A percentile compares a stretch with the other conserved stretches of the same genome.
Evolutionary conservation across 2,888 invertebrate species (phyloP).

Genomic region (Leucoptera coffeella): DNA sequence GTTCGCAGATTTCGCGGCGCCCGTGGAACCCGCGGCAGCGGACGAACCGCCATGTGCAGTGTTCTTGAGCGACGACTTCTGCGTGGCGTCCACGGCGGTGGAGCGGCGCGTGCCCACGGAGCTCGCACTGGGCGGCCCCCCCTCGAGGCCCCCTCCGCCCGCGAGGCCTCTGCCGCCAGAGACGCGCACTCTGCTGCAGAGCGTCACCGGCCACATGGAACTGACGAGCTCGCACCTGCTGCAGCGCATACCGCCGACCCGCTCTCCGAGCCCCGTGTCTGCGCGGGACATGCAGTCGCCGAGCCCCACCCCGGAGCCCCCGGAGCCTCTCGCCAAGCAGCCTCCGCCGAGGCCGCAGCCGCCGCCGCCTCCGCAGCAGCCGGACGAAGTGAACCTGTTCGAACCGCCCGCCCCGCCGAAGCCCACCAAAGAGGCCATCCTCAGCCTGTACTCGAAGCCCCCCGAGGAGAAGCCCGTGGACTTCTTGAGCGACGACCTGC

Average conservation of each 20-base stretch:
- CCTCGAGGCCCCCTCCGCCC: slow-evolving; percentile 23
- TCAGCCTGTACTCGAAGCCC: slow-evolving; percentile 50
- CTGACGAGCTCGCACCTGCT: slow-evolving; percentile 79
- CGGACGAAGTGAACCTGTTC: slow-evolving; percentile 18
- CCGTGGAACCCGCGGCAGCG: slow-evolving; percentile 18
- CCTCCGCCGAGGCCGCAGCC: slow-evolving; percentile 19
- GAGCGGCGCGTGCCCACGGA: slow-evolving; percentile 27
- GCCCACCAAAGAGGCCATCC: slow-evolving; percentile 54
- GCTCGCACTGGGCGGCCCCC: slow-evolving; percentile 16
- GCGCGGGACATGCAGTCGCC: slow-evolving; percentile 78
- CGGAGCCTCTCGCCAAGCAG: slow-evolving; percentile 24
- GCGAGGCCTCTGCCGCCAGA: slow-evolving; percentile 64
- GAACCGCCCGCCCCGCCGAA: slow-evolving; percentile 32
- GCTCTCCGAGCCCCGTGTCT: slow-evolving; percentile 82
- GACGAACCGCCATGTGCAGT: slow-evolving; percentile 10
- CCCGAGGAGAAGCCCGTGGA: slow-evolving; percentile 43
- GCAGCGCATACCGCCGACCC: slow-evolving; percentile 76
- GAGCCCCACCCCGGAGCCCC: slow-evolving; percentile 70
- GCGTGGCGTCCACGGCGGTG: slow-evolving; percentile 10
- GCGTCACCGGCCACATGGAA: slow-evolving; percentile 84
- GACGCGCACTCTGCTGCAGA: slow-evolving; percentile 78
- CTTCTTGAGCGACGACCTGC: slow-evolving; percentile 53
- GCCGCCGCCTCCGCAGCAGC: slow-evolving; percentile 21
- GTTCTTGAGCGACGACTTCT: neutral
- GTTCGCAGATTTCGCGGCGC: slow-evolving; percentile 54